phyloP scores from a whole-genome alignment of 2,797 vertebrate species.

The Sandelia bainsii region DNA sequence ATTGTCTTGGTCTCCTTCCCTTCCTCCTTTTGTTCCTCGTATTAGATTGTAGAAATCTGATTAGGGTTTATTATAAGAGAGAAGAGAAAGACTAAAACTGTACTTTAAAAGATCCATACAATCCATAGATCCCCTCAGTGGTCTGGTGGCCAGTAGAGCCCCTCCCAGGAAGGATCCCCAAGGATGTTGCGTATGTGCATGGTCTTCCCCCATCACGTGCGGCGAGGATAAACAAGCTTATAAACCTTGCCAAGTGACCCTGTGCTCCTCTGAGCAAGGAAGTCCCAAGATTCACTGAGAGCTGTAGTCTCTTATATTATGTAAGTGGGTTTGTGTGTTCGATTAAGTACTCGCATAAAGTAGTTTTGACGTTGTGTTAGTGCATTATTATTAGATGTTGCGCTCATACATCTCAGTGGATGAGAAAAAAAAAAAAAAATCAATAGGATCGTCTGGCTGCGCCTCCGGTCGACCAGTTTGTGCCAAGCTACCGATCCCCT shows the following conservation, averaged over 20 bases:
- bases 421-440: constrained; percentile 51
- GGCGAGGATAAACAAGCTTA: constrained; percentile 44
- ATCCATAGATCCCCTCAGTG: constrained; percentile 15
- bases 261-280: constrained; percentile 26
- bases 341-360: constrained; percentile 57
- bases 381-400: constrained; percentile 46
- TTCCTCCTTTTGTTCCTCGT: constrained; percentile 57
- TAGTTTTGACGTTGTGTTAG: constrained; percentile 49
- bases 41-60: constrained; percentile 63
- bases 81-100: constrained; percentile 21
- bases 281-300: constrained; percentile 34
- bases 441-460: constrained; percentile 68
- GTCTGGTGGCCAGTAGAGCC: constrained; percentile 12
- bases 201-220: constrained; percentile 68
- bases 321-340: constrained; percentile 52
- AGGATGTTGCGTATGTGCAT: constrained; percentile 53
- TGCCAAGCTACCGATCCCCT: constrained; percentile 31
- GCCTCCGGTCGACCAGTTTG: constrained; percentile 42
- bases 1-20: constrained; percentile 37
- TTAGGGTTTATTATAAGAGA: constrained; percentile 38
- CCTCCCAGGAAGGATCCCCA: constrained; percentile 60
- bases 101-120: constrained; percentile 17
- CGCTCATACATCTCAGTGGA: constrained; percentile 52
- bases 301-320: constrained; percentile 19
- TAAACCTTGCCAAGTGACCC: constrained; percentile 49